A percentile compares a stretch with the other conserved stretches of the same genome.
phyloP scores from a whole-genome alignment of 1,140 invertebrate species.

The Dreissena polymorpha region DNA sequence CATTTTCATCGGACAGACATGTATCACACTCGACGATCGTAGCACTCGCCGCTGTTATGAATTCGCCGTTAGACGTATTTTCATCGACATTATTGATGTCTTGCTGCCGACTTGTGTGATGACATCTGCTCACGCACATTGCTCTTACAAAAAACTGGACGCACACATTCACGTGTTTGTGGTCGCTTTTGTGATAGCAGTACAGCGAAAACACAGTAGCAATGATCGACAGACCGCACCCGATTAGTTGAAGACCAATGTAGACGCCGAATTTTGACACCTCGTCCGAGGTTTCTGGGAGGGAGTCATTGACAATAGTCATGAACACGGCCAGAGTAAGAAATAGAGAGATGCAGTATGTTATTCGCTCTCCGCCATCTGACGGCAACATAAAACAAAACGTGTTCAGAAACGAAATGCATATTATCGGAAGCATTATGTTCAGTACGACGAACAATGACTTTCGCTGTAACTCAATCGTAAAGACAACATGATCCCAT shows the following conservation, averaged over 20 bases:
- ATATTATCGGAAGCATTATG: slow-evolving; percentile 53
- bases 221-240: slow-evolving; percentile 33
- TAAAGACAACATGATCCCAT: slow-evolving; percentile 40
- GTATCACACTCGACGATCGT: neutral
- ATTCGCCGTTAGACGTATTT: neutral
- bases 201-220: slow-evolving; percentile 29
- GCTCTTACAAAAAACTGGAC: slow-evolving; percentile 1
- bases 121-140: neutral
- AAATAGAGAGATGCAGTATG: slow-evolving; percentile 55
- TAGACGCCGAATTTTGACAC: slow-evolving; percentile 77
- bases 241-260: slow-evolving; percentile 40
- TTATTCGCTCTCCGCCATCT: slow-evolving; percentile 56
- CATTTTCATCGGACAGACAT: neutral
- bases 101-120: neutral
- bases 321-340: slow-evolving; percentile 58
- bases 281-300: slow-evolving; percentile 57
- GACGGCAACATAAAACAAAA: slow-evolving; percentile 53
- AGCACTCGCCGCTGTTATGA: neutral
- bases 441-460: slow-evolving; percentile 47
- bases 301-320: slow-evolving; percentile 33
- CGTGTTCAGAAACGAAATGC: slow-evolving; percentile 53
- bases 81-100: neutral
- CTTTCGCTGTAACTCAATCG: slow-evolving; percentile 10
- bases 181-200: slow-evolving; percentile 14
- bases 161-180: neutral